phyloP scores from a whole-genome alignment of 2,113 vertebrate genomes.

The Corydoras maculifer region DNA sequence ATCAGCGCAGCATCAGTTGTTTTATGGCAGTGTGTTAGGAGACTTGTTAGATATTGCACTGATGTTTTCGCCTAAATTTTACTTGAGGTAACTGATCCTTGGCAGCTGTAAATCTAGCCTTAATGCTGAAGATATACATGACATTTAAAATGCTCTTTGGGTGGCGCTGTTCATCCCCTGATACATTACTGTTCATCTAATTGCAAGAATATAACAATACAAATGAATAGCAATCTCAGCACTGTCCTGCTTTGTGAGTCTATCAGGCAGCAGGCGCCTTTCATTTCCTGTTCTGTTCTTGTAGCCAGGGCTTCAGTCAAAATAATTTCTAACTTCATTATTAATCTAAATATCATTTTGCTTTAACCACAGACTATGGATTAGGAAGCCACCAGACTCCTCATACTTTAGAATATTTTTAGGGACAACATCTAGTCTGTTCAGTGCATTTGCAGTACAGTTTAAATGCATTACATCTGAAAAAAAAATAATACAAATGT shows the following conservation, averaged over 20 bases:
- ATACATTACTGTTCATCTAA: neutral
- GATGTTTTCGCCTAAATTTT: too few species aligned
- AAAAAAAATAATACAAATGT: neutral
- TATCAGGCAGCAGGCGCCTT: neutral
- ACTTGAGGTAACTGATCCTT: too few species aligned
- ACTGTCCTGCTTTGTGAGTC: neutral
- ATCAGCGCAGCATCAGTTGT: too few species aligned
- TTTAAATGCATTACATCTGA: constrained; percentile 3
- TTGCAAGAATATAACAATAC: too few species aligned
- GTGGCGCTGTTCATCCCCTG: constrained; percentile 31
- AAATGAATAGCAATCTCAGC: neutral
- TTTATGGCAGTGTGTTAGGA: too few species aligned
- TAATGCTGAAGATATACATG: neutral
- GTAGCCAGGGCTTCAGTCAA: neutral
- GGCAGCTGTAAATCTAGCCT: constrained; percentile 1
- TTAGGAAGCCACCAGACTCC: neutral
- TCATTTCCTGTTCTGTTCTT: neutral
- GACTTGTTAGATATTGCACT: too few species aligned
- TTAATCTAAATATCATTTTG: neutral
- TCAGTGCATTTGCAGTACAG: neutral
- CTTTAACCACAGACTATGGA: neutral
- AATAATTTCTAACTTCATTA: neutral
- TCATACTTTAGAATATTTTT: constrained; percentile 2
- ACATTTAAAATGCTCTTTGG: constrained; percentile 1
- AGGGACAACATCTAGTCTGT: neutral